Evolutionary conservation across 2,888 invertebrate species (phyloP), one percentile per base, ranked within the genome.

Genomic region (Scaptomyza caliginosa): DNA sequence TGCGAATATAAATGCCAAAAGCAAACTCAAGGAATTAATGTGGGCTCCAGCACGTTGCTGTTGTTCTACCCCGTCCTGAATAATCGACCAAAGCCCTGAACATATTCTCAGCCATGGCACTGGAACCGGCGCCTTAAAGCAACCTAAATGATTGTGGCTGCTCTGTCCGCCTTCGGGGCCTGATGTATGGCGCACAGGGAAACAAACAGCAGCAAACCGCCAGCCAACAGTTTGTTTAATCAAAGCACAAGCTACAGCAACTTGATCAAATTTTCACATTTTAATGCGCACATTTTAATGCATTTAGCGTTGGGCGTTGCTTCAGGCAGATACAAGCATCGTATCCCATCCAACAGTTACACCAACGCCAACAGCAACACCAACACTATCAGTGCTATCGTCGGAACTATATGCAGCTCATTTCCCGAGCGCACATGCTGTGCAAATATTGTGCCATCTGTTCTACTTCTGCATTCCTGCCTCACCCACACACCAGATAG

Each of bases 1-100:
- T 51, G 58, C 64, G 68, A 63, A 60, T 72, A 79, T 77, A 77
- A 79, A 77, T 79, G 80, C 77, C 77, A 79, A 77, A 76, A 76
- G 69, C 68, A 79, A 79, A 59, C 80, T 60, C 65, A 50, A 66
- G 39, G 57, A 68, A 76, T 76, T 77, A 66, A 72, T 77, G 80
- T 64, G 75, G 40, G 48, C 56, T 46, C 17, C 45, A 23, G 60
- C 59, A 38, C 28, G 51, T 49, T 55, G 65, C 55, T 54, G 57
- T 57, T 64, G 19, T 39, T 46, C 17, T 58, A 11, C 28, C n/a
- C 30, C 28, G 11, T 11, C 4, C 21, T 26, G 11, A 17, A 34
- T 21, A 48, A 19, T 55, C 46, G 36, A 34, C 38, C 28, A 46
- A 28, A 45, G 38, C 28, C 21, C 24, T 28, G 36, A 43, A 67